These are phyloP conservation scores for Plebejus anna DNA, from an alignment of 2,888 invertebrate genomes.

Conservation along the genomic window DNA sequence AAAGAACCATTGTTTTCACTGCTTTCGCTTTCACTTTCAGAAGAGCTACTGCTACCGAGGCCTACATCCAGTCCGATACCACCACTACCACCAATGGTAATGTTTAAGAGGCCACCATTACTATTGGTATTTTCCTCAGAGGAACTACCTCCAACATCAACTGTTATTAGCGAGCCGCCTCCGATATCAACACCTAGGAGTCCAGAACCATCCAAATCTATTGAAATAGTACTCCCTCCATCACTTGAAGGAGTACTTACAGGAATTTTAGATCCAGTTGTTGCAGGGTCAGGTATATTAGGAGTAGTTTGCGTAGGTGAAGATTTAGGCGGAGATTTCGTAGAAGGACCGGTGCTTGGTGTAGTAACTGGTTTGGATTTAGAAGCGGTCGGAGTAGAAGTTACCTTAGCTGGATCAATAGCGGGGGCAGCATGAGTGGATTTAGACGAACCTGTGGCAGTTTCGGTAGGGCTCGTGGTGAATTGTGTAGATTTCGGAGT, in stretches of 20 bases:
- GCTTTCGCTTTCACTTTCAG: constrained; percentile 10
- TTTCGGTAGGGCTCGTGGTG: neutral
- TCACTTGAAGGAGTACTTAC: neutral
- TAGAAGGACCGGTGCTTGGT: neutral
- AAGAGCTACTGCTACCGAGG: neutral
- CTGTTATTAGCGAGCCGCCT: neutral
- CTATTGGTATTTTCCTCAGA: neutral
- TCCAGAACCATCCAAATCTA: neutral
- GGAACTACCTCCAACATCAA: neutral
- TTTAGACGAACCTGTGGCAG: neutral
- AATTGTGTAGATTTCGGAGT: neutral
- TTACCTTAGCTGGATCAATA: neutral
- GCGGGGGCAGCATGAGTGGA: neutral
- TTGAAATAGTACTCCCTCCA: neutral
- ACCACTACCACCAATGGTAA: neutral
- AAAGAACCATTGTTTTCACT: constrained; percentile 3
- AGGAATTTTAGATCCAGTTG: neutral
- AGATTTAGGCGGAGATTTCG: neutral
- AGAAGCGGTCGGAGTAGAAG: neutral
- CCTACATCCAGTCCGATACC: neutral
- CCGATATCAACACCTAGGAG: constrained; percentile 1
- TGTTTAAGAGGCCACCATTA: neutral
- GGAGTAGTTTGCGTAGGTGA: neutral
- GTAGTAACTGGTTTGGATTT: neutral
- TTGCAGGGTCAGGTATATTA: neutral